These are phyloP conservation scores for Polypterus bichir DNA, from an alignment of 2,113 vertebrate genomes.

Conservation along the genomic window DNA sequence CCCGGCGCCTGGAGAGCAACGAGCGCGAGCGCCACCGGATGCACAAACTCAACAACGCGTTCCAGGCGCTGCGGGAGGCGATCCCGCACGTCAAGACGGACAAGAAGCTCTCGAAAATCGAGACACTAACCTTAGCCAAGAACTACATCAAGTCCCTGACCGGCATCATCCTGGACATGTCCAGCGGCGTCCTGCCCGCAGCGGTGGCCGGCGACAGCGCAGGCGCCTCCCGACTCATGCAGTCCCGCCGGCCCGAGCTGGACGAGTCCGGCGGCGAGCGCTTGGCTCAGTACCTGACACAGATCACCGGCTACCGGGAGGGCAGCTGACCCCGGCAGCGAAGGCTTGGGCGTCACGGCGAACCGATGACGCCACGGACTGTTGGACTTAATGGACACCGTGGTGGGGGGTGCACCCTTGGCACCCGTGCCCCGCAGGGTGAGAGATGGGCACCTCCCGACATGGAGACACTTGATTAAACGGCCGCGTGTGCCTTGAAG, in stretches of 20 bases:
- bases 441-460: too few species aligned
- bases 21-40: constrained; percentile 89
- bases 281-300: constrained; percentile 63
- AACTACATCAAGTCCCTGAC: constrained; percentile 95
- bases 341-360: too few species aligned
- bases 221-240: constrained; percentile 55
- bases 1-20: constrained; percentile 85
- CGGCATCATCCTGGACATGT: constrained; percentile 83
- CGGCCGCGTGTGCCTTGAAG: too few species aligned
- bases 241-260: constrained; percentile 70
- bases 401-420: too few species aligned
- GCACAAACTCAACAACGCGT: constrained; percentile 97
- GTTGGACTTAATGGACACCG: too few species aligned
- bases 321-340: constrained; percentile 34
- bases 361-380: too few species aligned
- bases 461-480: too few species aligned
- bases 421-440: too few species aligned
- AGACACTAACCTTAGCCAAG: constrained; percentile 91
- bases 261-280: constrained; percentile 55
- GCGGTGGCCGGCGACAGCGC: constrained; percentile 38
- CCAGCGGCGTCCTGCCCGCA: constrained; percentile 54
- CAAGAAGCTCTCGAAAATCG: constrained; percentile 95
- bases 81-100: constrained; percentile 85
- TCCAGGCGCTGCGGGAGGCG: constrained; percentile 83
- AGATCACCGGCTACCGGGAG: constrained; percentile 60